Percentiles rank a stretch among this genome's conserved stretches.
Conservation (phyloP, 2,113 vertebrate genomes). For the Cephalopholis sonnerati region DNA sequence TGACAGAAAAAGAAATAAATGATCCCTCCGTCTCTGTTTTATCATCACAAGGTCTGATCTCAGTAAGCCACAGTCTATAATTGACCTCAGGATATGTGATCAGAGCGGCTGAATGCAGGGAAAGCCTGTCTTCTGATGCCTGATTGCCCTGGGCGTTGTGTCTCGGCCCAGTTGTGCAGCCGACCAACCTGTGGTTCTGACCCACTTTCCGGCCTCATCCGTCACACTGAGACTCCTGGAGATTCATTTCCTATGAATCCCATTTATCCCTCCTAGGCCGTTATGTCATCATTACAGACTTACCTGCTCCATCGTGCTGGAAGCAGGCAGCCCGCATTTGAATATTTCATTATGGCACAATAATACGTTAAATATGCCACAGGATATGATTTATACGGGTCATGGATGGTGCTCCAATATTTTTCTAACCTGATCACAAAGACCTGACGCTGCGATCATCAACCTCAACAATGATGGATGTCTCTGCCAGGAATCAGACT, state of each 20-base stretch:
- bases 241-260: constrained; percentile 64
- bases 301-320: constrained; percentile 48
- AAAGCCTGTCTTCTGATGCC: constrained; percentile 19
- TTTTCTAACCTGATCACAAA: constrained; percentile 64
- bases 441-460: constrained; percentile 57
- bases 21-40: background rate
- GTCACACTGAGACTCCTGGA: constrained; percentile 48
- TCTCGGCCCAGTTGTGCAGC: constrained; percentile 65
- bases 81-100: constrained; percentile 28
- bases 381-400: constrained; percentile 71
- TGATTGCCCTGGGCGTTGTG: constrained; percentile 27
- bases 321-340: constrained; percentile 53
- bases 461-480: constrained; percentile 48
- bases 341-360: constrained; percentile 79
- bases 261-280: constrained; percentile 60
- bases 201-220: constrained; percentile 75
- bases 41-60: constrained; percentile 6
- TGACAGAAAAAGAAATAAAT: constrained; percentile 36
- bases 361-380: constrained; percentile 72
- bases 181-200: constrained; percentile 70
- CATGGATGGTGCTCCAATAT: constrained; percentile 52
- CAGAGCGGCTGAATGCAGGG: constrained; percentile 13
- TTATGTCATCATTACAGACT: constrained; percentile 69
- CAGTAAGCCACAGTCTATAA: constrained; percentile 34
- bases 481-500: constrained; percentile 11